A percentile compares a stretch with the other conserved stretches of the same genome.
Conservation (phyloP, 2,797 vertebrate species). For the Sebastes steindachneri region DNA sequence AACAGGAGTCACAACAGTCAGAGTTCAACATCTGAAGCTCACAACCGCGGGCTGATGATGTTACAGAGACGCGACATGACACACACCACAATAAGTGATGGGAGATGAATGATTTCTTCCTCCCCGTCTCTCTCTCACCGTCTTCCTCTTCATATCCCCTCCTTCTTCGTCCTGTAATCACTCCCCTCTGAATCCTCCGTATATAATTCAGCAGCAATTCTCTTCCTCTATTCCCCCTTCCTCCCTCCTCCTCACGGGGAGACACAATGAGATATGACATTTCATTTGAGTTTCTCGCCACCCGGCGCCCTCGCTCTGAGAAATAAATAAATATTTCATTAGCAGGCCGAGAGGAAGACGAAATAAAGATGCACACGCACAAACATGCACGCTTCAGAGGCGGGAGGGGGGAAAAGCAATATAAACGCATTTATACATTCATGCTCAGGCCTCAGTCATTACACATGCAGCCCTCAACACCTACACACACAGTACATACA, state of each 20-base stretch:
- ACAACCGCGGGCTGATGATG: constrained; percentile 23
- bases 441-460: constrained; percentile 47
- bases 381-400: neutral
- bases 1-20: constrained; percentile 22
- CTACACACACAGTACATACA: neutral
- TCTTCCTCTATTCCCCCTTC: constrained; percentile 49
- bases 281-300: constrained; percentile 77
- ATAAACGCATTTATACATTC: constrained; percentile 54
- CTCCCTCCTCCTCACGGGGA: constrained; percentile 50
- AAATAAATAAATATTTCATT: constrained; percentile 92
- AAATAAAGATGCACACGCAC: constrained; percentile 52
- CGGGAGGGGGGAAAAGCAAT: constrained; percentile 15
- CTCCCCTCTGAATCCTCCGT: constrained; percentile 72
- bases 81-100: constrained; percentile 33
- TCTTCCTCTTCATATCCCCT: constrained; percentile 16
- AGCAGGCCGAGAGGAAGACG: constrained; percentile 81
- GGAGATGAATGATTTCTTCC: constrained; percentile 42
- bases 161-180: constrained; percentile 68
- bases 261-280: constrained; percentile 83
- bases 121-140: neutral
- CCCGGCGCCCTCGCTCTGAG: constrained; percentile 70
- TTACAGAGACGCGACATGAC: constrained; percentile 32
- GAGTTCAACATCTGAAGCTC: constrained; percentile 31
- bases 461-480: constrained; percentile 24
- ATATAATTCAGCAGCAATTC: constrained; percentile 79